Base-by-base conservation (phyloP, 30 jellyfish, hydroid and myxozoan genomes). In the Turritopsis dohrnii region DNA sequence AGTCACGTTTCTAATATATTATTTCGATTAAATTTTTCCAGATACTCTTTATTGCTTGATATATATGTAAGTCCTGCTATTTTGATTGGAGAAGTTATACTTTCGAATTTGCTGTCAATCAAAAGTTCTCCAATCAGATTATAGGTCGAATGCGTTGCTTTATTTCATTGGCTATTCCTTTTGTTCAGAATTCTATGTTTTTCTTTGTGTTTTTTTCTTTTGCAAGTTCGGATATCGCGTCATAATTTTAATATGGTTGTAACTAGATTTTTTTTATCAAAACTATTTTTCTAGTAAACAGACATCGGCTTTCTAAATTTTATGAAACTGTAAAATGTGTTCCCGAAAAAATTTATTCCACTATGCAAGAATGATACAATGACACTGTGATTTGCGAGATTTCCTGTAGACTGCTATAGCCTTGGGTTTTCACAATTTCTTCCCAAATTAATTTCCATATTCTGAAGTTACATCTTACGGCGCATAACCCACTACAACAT, bases 171-270 rank as follows among this genome's bases (percentile, higher is more conserved):
- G 60, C 60, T 5, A 41, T 41, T n/a, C n/a, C n/a, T n/a, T n/a
- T n/a, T 41, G 60, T 41, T 41, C 60, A 41, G 60, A 41, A 41
- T 41, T 41, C n/a, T n/a, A n/a, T n/a, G n/a, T n/a, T n/a, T n/a
- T n/a, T n/a, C n/a, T 54, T 54, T 54, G n/a, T 54, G 72, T 54
- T 54, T 16, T 54, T 18, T 0, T 60, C 30, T 69, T 69, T 69
- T 69, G 77, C 77, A n/a, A 23, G 30, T 23, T n/a, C 30, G 77
- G 31, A 69, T 69, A 27, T n/a, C 9, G 22, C 8, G 77, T 16
- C 31, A 69, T n/a, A 69, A 69, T 69, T n/a, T 69, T 69, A 69
- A 69, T 69, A 69, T 23, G 77, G 7, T 69, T 69, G 77, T 69
- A 27, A 8, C 30, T 69, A 69, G 77, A 69, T 23, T 69, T 69